Percentiles rank a stretch among this genome's conserved stretches.
phyloP scores from a whole-genome alignment of 92 coral and sea anemone genomes.

The Heliopora coerulea region DNA sequence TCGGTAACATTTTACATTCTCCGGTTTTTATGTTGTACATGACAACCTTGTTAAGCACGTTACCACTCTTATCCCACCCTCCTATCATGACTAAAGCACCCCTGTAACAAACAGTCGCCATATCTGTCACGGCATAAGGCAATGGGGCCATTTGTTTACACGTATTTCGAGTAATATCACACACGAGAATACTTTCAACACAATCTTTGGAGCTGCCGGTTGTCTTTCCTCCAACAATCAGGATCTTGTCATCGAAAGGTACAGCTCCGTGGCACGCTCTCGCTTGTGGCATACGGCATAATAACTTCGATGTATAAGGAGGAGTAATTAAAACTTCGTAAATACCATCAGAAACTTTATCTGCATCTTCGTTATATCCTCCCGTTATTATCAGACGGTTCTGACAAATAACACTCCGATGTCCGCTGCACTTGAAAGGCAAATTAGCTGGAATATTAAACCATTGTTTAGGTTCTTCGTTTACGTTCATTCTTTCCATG shows the following conservation, averaged over 20 bases:
- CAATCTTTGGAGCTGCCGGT: neutral
- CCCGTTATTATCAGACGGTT: constrained; percentile 6
- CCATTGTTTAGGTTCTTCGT: neutral
- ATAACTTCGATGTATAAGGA: constrained; percentile 2
- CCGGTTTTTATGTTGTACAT: constrained; percentile 65
- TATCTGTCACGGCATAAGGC: neutral
- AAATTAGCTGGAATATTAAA: neutral
- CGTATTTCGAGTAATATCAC: neutral
- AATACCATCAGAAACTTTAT: constrained; percentile 1
- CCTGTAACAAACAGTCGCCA: constrained; percentile 12
- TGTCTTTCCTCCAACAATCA: constrained; percentile 16
- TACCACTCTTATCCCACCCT: neutral
- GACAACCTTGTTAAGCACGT: constrained; percentile 8
- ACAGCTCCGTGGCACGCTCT: neutral
- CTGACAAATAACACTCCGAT: neutral
- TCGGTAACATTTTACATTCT: constrained; percentile 63
- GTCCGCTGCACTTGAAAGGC: neutral
- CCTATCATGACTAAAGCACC: neutral
- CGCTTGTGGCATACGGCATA: constrained; percentile 7
- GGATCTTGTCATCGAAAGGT: neutral
- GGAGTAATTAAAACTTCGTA: neutral
- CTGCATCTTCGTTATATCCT: neutral
- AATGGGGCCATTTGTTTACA: neutral
- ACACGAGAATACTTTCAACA: neutral
- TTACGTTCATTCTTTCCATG: neutral